These are phyloP conservation scores for Aleadryas rufinucha DNA, from an alignment of 2,113 vertebrate genomes.

Conservation along the genomic window DNA sequence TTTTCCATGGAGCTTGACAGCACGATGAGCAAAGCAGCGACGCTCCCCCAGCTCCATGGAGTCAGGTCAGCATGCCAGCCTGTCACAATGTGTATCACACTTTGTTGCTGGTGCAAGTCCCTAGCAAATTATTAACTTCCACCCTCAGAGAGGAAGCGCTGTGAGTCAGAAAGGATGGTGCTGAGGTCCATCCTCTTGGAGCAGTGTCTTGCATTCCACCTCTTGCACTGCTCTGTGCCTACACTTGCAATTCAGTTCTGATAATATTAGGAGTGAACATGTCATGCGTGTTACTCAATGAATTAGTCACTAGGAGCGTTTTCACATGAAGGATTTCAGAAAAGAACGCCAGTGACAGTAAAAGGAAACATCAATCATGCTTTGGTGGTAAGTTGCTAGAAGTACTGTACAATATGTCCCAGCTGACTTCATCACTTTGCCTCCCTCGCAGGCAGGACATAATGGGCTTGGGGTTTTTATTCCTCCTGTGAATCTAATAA, in stretches of 20 bases:
- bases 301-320: background rate
- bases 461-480: background rate
- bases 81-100: background rate
- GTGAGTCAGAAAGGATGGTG: constrained; percentile 34
- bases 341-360: constrained; percentile 8
- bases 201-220: background rate
- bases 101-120: background rate
- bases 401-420: background rate
- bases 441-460: background rate
- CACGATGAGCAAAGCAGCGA: background rate
- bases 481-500: background rate
- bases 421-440: background rate
- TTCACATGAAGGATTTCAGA: constrained; percentile 21
- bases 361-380: constrained; percentile 32
- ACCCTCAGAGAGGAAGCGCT: background rate
- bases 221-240: constrained; percentile 1
- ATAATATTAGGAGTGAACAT: constrained; percentile 4
- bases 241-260: background rate
- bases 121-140: background rate
- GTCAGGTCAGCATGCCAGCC: background rate
- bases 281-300: background rate
- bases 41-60: background rate
- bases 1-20: background rate
- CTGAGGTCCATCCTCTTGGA: background rate
- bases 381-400: background rate